These are phyloP conservation scores for Pachycephus smyrnensis DNA, from an alignment of 2,888 invertebrate genomes.

Conservation along the genomic window DNA sequence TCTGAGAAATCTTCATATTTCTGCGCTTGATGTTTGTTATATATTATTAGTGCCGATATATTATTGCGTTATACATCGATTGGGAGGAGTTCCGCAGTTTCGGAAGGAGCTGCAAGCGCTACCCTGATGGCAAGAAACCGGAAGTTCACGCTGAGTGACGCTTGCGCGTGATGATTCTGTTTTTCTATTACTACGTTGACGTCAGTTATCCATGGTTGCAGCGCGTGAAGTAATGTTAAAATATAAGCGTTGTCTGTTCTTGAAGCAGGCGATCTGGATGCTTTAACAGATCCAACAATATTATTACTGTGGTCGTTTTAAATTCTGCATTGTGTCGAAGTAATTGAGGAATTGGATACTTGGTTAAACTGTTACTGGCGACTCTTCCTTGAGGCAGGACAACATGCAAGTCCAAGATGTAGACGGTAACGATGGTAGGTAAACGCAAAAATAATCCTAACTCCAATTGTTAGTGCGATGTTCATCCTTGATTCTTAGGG, in stretches of 20 bases:
- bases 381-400: conserved; percentile 18
- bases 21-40: too few species aligned
- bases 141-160: neutral
- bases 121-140: neutral
- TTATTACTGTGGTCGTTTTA: neutral
- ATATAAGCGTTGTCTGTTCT: neutral
- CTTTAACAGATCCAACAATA: neutral
- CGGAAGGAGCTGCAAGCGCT: neutral
- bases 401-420: conserved; percentile 54
- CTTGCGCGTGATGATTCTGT: conserved; percentile 17
- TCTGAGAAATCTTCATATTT: too few species aligned
- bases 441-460: conserved; percentile 21
- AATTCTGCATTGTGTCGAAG: neutral
- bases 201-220: conserved; percentile 32
- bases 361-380: neutral
- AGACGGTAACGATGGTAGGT: conserved; percentile 52
- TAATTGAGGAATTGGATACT: neutral
- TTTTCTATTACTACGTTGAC: conserved; percentile 36
- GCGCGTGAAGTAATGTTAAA: conserved; percentile 15
- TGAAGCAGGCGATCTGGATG: neutral
- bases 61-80: neutral
- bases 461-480: neutral
- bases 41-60: too few species aligned
- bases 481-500: neutral
- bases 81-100: neutral